phyloP scores from a whole-genome alignment of 2,797 vertebrate genomes.

The Caiman crocodilus region DNA sequence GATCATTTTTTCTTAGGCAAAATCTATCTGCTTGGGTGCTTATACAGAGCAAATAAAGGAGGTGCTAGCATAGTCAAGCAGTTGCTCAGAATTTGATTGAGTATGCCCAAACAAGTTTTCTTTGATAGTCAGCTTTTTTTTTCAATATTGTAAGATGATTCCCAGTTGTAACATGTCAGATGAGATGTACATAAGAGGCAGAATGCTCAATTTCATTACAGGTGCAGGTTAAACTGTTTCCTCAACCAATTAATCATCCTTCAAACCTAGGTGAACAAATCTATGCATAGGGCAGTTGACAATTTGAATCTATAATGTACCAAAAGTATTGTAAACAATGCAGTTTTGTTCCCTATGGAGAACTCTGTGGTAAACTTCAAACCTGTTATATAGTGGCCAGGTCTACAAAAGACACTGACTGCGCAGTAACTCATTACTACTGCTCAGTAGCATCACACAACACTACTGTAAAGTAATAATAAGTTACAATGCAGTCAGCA shows the following conservation, averaged over 20 bases:
- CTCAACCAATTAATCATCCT: not conserved
- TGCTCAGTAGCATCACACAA: too few species aligned
- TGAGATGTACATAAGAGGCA: not conserved
- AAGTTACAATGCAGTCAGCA: too few species aligned
- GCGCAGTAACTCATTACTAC: too few species aligned
- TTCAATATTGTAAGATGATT: not conserved
- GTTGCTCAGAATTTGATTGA: not conserved
- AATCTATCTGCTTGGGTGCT: not conserved
- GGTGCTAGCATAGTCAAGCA: not conserved
- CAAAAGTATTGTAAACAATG: not conserved
- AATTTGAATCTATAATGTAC: not conserved
- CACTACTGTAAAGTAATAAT: too few species aligned
- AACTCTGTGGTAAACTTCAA: not conserved
- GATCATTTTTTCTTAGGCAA: not conserved
- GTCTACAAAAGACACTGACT: not conserved
- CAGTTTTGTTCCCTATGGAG: not conserved
- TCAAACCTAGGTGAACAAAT: not conserved
- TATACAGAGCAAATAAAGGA: not conserved
- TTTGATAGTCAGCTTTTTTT: not conserved
- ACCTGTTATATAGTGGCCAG: not conserved
- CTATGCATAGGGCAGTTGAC: not conserved
- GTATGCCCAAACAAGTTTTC: not conserved
- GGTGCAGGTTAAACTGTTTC: not conserved
- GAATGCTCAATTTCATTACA: not conserved
- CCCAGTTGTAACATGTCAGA: not conserved